Conservation (phyloP, 1,140 invertebrate genomes). For the Ericerus pela region DNA sequence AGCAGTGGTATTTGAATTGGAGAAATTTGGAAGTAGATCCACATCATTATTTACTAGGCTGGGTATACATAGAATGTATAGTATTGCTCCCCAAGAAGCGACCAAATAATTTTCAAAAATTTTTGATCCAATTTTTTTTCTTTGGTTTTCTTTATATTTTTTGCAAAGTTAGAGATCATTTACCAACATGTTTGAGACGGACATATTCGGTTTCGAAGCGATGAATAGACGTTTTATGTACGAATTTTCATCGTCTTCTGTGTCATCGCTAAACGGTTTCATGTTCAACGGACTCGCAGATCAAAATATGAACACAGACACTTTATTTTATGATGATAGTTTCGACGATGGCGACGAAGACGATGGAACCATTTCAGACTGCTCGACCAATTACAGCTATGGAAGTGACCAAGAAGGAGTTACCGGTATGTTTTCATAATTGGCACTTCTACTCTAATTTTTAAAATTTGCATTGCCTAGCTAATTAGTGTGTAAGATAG, state of each 20-base stretch:
- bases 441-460: no score
- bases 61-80: no score
- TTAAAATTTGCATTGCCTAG: no score
- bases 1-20: no score
- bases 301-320: background rate
- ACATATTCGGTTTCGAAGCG: constrained; percentile 1
- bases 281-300: background rate
- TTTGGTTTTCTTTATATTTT: background rate
- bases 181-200: constrained; percentile 5
- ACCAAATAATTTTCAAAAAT: no score
- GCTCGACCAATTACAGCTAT: constrained; percentile 1
- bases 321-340: constrained; percentile 3
- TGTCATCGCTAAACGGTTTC: constrained; percentile 1
- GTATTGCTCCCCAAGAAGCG: no score
- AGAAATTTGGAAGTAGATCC: no score
- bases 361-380: constrained; percentile 1
- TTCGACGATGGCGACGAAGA: constrained; percentile 3
- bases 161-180: constrained; percentile 4
- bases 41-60: no score
- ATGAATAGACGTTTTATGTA: constrained; percentile 7
- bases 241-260: constrained; percentile 5
- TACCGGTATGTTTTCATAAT: background rate
- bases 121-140: no score
- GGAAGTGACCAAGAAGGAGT: constrained; percentile 1
- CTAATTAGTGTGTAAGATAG: no score